Evolutionary conservation across 2,797 vertebrate genomes (phyloP), one percentile per base, ranked within the genome.

Genomic region (Coranthus polyacanthus): DNA sequence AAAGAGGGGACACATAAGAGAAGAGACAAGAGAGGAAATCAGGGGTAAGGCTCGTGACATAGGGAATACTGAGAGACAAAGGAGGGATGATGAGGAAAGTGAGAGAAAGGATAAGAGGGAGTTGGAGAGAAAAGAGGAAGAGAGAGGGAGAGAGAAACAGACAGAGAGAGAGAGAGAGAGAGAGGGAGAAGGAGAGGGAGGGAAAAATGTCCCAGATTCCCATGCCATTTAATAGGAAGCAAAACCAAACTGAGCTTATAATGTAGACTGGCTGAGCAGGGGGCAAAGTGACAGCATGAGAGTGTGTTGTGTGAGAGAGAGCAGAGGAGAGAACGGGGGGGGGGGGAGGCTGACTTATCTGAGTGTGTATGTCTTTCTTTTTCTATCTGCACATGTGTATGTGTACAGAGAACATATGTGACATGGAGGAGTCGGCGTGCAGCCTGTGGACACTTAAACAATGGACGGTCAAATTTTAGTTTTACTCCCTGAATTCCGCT

Each of bases 181-280:
- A 41, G 58, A 26, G 60, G 47, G 36, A 37, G 38, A 42, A 65
- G 42, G 75, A 12, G 84, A 29, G 72, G 44, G 73, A 10, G 56
- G 54, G 55, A 59, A 88, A 75, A 78, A 87, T 59, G 68, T 85
- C 87, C 84, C 84, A 58, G 83, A 89, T 94, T 88, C 87, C 91
- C 81, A 92, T 81, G 90, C 76, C 83, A 89, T 93, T 79, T 89
- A 85, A 81, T 63, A 88, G 87, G 81, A 79, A 92, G 68, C 69
- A 83, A 88, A 92, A 81, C 81, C 80, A 86, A 90, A 74, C 81
- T 85, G 86, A 81, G 89, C 85, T 83, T 89, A 64, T 81, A 77
- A 88, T 83, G 84, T 88, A 58, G 84, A 82, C 60, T 80, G 77
- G 83, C 75, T 67, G 78, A 87, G 70, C 88, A 72, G 74, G 47